Evolutionary conservation across 2,797 vertebrate genomes (phyloP), one percentile per base, ranked within the genome.

Genomic region (Hoplostethus atlanticus): DNA sequence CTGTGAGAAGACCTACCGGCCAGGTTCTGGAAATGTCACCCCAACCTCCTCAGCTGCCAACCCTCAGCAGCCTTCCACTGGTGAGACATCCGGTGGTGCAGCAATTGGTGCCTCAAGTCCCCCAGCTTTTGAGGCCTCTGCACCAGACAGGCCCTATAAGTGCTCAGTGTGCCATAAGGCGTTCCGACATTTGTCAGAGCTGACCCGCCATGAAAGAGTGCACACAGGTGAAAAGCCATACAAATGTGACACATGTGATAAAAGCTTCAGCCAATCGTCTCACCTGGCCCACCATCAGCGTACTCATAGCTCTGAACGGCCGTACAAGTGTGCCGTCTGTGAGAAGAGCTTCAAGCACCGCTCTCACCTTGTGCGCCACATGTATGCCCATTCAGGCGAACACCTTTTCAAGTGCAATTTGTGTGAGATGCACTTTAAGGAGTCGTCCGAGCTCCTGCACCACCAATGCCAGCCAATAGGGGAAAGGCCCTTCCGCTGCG

Each of bases 291-390:
- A 99, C 83, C 97, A 99, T 92, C 98, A 98, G 88, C 96, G 97
- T 73, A 99, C 97, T 0, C 98, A 99, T 94, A 99, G 97, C 86
- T 96, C 97, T 0, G 98, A 99, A 92, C 95, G 97, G 67, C 98
- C 98, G 7, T 98, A 99, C 84, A 98, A 98, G 79, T 99, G 98
- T 36, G 95, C 97, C 0, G 97, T 98, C 31, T 99, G 98, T 0
- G 97, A 99, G 91, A 99, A 99, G 92, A 97, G 96, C 91, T 99
- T 99, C 79, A 99, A 99, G 88, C 97, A 99, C 92, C 96, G 98
- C 83, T 98, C 97, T 0, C 97, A 99, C 91, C 95, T 99, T 4
- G 96, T 99, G 84, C 97, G 98, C 53, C 97, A 99, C 94, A 99
- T 99, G 97, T 98, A 97, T 0, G 97, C 97, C 0, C 98, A 99